Base-by-base conservation (phyloP, 2,797 vertebrate species). In the Macropodus opercularis region DNA sequence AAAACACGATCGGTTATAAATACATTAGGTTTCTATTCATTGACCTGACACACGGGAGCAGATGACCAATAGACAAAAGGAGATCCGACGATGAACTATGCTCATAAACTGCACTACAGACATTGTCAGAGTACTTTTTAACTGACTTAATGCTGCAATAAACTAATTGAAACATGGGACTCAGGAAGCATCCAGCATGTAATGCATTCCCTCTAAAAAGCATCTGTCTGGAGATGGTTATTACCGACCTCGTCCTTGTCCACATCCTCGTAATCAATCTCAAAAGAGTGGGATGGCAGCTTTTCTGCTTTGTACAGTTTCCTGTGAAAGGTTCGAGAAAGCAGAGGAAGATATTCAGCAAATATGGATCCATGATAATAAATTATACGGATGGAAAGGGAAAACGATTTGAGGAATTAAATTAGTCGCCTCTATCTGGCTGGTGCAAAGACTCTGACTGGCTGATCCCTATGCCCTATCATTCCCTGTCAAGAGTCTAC, bases 221-320 rank as follows among this genome's bases (percentile, higher is more conserved):
- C 63, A 64, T 75, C 63, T 75, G 60, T 74, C 43, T 65, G 59
- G 64, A 50, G 50, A 65, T 1, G 60, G 32, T 51, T 44, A 68
- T 77, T 58, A 89, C 94, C 89, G 90, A 98, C 97, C 92, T 99
- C 97, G 90, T 99, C 97, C 74, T 97, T 99, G 86, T 99, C 97
- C 73, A 94, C 85, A 46, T 99, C 97, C 87, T 99, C 97, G 77
- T 98, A 93, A 89, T 99, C 97, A 2, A 98, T 94, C 93, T 99
- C 97, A 84, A 99, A 99, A 51, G 95, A 97, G 89, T 98, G 96
- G 8, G 96, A 95, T 3, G 94, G 95, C 74, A 99, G 88, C 87
- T 98, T 99, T 82, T 98, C 96, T 70, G 93, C 92, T 89, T 92
- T 96, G 77, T 90, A 93, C 62, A 94, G 90, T 90, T 92, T 94